phyloP scores from a whole-genome alignment of 2,797 vertebrate species.

The Parotocinclus haroldoi region DNA sequence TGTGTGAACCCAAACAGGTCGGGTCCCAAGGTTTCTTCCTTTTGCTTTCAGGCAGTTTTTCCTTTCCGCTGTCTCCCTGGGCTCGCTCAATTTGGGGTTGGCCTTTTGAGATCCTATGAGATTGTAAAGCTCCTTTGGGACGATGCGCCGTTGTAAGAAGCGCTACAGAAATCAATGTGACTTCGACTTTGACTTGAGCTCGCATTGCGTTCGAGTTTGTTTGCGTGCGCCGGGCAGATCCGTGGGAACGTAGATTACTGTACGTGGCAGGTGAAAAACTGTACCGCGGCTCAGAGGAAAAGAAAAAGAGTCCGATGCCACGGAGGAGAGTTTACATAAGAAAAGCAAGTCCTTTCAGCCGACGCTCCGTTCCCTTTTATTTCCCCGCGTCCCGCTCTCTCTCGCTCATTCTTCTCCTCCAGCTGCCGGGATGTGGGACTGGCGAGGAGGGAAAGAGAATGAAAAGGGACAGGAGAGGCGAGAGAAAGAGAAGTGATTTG shows the following conservation, averaged over 20 bases:
- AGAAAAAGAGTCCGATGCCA: slow-evolving; percentile 23
- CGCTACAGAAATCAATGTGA: too few species aligned
- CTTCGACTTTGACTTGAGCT: too few species aligned
- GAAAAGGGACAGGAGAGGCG: slow-evolving; percentile 40
- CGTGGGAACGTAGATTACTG: slow-evolving; percentile 12
- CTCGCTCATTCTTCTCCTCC: slow-evolving; percentile 36
- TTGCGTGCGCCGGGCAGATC: background rate
- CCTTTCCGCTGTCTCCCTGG: too few species aligned
- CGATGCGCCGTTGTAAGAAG: too few species aligned
- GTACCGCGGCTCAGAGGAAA: slow-evolving; percentile 31
- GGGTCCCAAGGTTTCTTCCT: too few species aligned
- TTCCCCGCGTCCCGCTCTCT: slow-evolving; percentile 26
- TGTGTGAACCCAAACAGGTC: too few species aligned
- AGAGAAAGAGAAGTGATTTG: slow-evolving; percentile 56
- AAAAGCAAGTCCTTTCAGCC: slow-evolving; percentile 41
- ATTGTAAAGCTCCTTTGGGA: too few species aligned
- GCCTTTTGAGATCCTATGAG: too few species aligned
- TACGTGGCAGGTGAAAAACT: slow-evolving; percentile 26
- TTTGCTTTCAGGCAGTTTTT: too few species aligned
- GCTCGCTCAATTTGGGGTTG: too few species aligned
- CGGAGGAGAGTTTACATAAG: slow-evolving; percentile 45
- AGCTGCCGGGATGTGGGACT: slow-evolving; percentile 45
- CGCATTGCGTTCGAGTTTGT: too few species aligned
- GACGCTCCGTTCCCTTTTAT: slow-evolving; percentile 31
- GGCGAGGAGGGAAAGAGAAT: slow-evolving; percentile 39